Percentiles rank a stretch among this genome's conserved stretches.
phyloP scores from a whole-genome alignment of 2,888 invertebrate species.

The Cynaeus angustus region DNA sequence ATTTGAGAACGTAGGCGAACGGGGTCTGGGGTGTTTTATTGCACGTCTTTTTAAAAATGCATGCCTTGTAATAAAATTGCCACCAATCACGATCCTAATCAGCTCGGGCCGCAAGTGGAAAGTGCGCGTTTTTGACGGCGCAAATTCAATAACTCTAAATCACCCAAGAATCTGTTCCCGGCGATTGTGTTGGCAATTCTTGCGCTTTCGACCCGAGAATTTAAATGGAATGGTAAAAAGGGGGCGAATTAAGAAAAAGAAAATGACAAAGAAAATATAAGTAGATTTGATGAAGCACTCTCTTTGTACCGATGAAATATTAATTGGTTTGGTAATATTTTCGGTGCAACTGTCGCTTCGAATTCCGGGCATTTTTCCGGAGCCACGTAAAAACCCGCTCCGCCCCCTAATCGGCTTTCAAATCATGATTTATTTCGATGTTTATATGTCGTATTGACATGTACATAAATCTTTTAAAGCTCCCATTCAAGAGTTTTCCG shows the following conservation, averaged over 20 bases:
- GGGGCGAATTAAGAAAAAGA: not conserved
- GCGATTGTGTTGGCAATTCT: slow-evolving; percentile 10
- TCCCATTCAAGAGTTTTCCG: slow-evolving; percentile 56
- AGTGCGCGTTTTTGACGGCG: slow-evolving; percentile 41
- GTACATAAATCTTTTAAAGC: slow-evolving; percentile 62
- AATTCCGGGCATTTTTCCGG: slow-evolving; percentile 14
- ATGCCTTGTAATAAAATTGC: slow-evolving; percentile 42
- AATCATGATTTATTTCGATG: slow-evolving; percentile 63
- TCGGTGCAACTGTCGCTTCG: not conserved
- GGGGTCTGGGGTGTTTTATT: slow-evolving; percentile 50
- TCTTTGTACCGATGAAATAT: not conserved
- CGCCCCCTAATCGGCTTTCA: slow-evolving; percentile 58
- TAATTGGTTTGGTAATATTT: not conserved
- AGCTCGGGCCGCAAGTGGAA: slow-evolving; percentile 40
- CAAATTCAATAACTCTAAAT: slow-evolving; percentile 43
- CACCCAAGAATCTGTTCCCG: slow-evolving; percentile 31
- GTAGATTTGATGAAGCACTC: slow-evolving; percentile 4
- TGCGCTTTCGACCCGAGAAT: slow-evolving; percentile 21
- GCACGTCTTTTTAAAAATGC: slow-evolving; percentile 46
- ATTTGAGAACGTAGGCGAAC: slow-evolving; percentile 53
- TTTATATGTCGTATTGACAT: slow-evolving; percentile 61
- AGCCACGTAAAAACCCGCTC: slow-evolving; percentile 35
- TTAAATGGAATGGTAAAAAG: slow-evolving; percentile 25
- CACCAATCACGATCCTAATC: slow-evolving; percentile 45
- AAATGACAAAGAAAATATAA: not conserved